A percentile compares a stretch with the other conserved stretches of the same genome.
phyloP scores from a whole-genome alignment of 1,140 invertebrate species.

The Archegozetes longisetosus region DNA sequence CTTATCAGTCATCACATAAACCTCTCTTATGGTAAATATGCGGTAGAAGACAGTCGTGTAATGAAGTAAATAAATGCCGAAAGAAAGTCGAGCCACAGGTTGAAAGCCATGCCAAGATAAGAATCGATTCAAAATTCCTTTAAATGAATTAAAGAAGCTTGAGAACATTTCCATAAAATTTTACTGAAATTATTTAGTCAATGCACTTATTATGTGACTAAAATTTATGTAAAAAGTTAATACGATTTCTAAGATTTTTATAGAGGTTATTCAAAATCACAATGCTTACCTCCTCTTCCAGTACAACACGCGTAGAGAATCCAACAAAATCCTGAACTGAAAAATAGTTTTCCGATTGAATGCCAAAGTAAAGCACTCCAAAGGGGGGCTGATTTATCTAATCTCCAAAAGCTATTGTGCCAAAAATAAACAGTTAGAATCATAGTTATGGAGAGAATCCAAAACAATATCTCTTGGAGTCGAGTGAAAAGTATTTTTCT shows the following conservation, averaged over 20 bases:
- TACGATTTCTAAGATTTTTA: too few relatives aligned
- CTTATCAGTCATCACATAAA: conserved; percentile 11
- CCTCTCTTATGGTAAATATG: background rate
- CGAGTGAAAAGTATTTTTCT: too few relatives aligned
- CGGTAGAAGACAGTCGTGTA: conserved; percentile 15
- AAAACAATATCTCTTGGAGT: background rate
- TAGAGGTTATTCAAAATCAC: too few relatives aligned
- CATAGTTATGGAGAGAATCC: background rate
- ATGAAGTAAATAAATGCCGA: conserved; percentile 31
- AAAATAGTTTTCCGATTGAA: conserved; percentile 5
- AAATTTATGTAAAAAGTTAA: too few relatives aligned
- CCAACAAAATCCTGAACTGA: background rate
- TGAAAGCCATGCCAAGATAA: conserved; percentile 24
- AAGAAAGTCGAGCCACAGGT: conserved; percentile 29
- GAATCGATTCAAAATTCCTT: conserved; percentile 2
- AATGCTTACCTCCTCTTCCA: conserved; percentile 3
- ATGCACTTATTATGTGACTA: too few relatives aligned
- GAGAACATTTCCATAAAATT: too few relatives aligned
- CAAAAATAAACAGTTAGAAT: background rate
- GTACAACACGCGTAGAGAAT: conserved; percentile 4
- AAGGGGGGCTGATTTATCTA: background rate
- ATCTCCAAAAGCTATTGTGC: background rate
- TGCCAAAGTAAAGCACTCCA: background rate
- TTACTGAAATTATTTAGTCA: too few relatives aligned
- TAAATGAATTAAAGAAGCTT: background rate